These are phyloP conservation scores for Dermochelys coriacea DNA, from an alignment of 2,797 vertebrate species.

Conservation along the genomic window DNA sequence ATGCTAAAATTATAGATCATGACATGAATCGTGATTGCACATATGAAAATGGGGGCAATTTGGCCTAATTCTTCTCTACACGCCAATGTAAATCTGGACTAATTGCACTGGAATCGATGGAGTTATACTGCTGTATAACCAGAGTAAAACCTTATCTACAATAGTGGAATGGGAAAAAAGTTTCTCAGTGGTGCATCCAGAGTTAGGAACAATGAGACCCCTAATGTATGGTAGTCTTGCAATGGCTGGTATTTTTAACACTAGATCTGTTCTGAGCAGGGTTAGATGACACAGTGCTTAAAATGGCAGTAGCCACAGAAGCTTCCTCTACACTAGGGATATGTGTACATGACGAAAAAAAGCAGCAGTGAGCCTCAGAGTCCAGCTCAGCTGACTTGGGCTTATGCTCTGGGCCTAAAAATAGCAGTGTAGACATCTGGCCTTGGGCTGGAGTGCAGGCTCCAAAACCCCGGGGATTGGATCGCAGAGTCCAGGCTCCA, in stretches of 20 bases:
- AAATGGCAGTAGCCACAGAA: background rate
- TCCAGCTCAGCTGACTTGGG: too few relatives aligned
- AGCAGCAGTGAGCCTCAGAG: too few relatives aligned
- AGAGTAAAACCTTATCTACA: background rate
- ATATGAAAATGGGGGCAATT: background rate
- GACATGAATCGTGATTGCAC: too few relatives aligned
- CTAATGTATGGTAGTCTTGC: background rate
- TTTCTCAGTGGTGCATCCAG: rapidly evolving
- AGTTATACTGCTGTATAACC: background rate
- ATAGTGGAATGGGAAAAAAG: background rate
- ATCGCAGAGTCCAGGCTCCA: too few relatives aligned
- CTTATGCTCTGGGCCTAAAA: too few relatives aligned
- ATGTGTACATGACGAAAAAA: too few relatives aligned
- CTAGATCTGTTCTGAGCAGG: background rate
- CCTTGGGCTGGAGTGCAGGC: too few relatives aligned
- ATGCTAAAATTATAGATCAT: too few relatives aligned
- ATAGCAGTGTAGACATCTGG: too few relatives aligned
- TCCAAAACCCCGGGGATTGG: too few relatives aligned
- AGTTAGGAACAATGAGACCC: background rate
- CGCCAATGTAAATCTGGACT: background rate
- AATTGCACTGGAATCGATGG: background rate
- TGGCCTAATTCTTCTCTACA: background rate
- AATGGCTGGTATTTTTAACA: background rate
- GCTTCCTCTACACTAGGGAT: background rate
- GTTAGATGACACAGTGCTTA: background rate